Base-by-base conservation (phyloP, 2,888 invertebrate genomes). In the Lapara coniferarum region DNA sequence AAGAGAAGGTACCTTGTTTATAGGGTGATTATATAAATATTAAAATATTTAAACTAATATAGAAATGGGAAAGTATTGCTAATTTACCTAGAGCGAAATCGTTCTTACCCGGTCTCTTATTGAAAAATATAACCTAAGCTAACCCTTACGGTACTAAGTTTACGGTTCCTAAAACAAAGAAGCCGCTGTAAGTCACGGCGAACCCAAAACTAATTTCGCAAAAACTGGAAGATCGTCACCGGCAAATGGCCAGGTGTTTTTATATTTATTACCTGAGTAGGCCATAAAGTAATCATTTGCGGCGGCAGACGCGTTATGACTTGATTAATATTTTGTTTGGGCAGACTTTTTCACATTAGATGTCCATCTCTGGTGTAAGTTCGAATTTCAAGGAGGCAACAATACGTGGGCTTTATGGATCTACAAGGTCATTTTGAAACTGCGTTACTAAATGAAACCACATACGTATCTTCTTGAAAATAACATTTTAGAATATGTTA, bases 131-230 rank as follows among this genome's bases (percentile, higher is more conserved):
- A 37, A 37, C 51, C 51, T 13, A 51, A 51, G 10, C 51, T 51
- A 53, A 53, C 16, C 37, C 37, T 0, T 37, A 7, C 7, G 0
- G 37, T 37, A 37, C 7, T 37, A 37, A 37, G 7, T 37, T 37
- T 8, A 2, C 25, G 30, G 5, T 25, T 56, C 44, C n/a, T 10
- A 10, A 10, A 10, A 14, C 0, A 49, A 59, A 59, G 7, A 37
- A 14, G 14, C 12, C 68, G 68, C 59, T 68, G 4, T 44, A 19
- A 68, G 5, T 63, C 13, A 53, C 30, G 56, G 72, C 66, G 2
- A 53, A 67, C 75, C 76, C 68, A 59, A 75, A 78, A 78, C 74
- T 72, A 78, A 74, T 71, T 77, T 75, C 73, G 74, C 74, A 80
- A 77, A 78, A 70, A 74, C 66, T 74, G 72, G 72, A 74, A 68